A percentile compares a stretch with the other conserved stretches of the same genome.
These are phyloP conservation scores for Drosophila pseudotalamancana DNA, from an alignment of 2,888 invertebrate species.

Conservation along the genomic window DNA sequence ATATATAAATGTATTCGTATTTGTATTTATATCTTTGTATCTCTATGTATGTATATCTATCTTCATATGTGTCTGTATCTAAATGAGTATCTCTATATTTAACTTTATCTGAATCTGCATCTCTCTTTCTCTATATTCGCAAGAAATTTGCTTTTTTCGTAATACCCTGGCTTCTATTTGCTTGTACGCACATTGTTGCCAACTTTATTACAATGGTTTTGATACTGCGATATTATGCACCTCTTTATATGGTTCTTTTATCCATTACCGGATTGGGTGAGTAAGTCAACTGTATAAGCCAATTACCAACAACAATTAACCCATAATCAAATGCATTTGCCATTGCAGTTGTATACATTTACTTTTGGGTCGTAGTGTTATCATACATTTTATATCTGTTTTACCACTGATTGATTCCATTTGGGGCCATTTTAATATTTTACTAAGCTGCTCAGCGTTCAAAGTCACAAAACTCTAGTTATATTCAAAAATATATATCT, in stretches of 20 bases:
- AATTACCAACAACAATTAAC: too few species aligned
- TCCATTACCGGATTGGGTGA: not conserved
- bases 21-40: not conserved
- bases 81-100: too few species aligned
- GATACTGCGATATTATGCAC: too few species aligned
- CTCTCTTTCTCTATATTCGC: not conserved
- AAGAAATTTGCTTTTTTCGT: constrained; percentile 31
- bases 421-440: not conserved
- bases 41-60: not conserved
- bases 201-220: not conserved
- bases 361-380: constrained; percentile 31
- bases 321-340: not conserved
- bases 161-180: constrained; percentile 31
- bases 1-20: too few species aligned
- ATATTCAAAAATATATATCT: not conserved
- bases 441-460: constrained; percentile 3
- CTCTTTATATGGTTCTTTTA: not conserved
- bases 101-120: not conserved
- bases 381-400: constrained; percentile 4
- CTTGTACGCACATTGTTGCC: constrained; percentile 8
- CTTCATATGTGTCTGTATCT: not conserved
- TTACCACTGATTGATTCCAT: constrained; percentile 1
- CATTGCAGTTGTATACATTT: constrained; percentile 23
- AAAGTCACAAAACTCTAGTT: constrained; percentile 30
- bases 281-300: not conserved